Percentiles rank a stretch among this genome's conserved stretches.
phyloP scores from a whole-genome alignment of 2,888 invertebrate species.

The Nomada hirtipes region DNA sequence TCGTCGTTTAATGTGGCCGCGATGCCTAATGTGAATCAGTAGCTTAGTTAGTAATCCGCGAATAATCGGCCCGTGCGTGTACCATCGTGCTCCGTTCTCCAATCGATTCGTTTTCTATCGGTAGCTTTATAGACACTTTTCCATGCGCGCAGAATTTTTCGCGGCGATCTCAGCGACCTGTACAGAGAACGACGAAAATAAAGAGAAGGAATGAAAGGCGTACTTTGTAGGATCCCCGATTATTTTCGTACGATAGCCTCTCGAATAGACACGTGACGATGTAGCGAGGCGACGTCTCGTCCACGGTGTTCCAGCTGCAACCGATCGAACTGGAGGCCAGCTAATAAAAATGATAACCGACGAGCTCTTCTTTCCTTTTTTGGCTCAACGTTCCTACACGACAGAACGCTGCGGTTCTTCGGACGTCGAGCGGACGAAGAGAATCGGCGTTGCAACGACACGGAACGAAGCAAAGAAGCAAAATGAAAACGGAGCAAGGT shows the following conservation, averaged over 20 bases:
- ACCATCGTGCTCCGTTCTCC: constrained; percentile 41
- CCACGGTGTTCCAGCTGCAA: constrained; percentile 14
- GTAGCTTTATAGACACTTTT: constrained; percentile 25
- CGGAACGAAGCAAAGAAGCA: not conserved
- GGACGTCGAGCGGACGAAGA: not conserved
- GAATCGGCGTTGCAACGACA: not conserved
- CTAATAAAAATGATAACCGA: not conserved
- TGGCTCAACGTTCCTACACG: constrained; percentile 13
- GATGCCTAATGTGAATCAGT: constrained; percentile 53
- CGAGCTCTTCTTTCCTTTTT: not conserved
- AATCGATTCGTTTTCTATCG: constrained; percentile 42
- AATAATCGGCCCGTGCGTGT: constrained; percentile 5
- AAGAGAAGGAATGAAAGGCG: not conserved
- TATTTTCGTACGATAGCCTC: constrained; percentile 51
- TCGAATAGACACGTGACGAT: constrained; percentile 38
- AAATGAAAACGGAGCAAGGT: constrained; percentile 3
- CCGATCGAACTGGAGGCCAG: not conserved
- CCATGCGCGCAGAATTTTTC: constrained; percentile 31
- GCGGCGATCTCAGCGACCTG: constrained; percentile 24
- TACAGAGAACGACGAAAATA: constrained; percentile 28
- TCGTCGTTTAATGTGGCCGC: constrained; percentile 30
- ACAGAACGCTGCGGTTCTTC: not conserved
- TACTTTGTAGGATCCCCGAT: constrained; percentile 39
- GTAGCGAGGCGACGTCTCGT: constrained; percentile 18
- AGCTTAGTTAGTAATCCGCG: constrained; percentile 30